Evolutionary conservation across 2,888 invertebrate species (phyloP).

Genomic region (Ormyrus labotus): DNA sequence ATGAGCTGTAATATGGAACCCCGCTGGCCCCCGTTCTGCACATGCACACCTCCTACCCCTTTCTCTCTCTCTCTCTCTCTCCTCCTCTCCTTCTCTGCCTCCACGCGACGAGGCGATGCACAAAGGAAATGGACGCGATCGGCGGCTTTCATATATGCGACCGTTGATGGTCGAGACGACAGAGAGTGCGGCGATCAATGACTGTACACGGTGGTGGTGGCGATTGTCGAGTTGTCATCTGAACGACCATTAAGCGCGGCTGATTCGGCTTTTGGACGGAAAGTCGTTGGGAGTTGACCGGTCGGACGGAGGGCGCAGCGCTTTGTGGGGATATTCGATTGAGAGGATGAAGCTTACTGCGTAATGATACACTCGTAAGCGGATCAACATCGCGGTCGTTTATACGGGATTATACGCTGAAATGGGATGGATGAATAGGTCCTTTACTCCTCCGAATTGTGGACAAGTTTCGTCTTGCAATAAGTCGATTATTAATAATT

Average conservation of each 20-base stretch:
- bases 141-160: background rate
- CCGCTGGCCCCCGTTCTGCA: slow-evolving; percentile 67
- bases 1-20: slow-evolving; percentile 75
- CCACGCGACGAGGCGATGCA: background rate
- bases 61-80: slow-evolving; percentile 42
- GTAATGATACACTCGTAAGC: too few species aligned
- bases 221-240: background rate
- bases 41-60: slow-evolving; percentile 54
- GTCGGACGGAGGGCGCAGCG: too few species aligned
- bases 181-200: background rate
- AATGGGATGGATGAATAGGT: too few species aligned
- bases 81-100: slow-evolving; percentile 48
- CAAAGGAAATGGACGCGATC: background rate
- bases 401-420: too few species aligned
- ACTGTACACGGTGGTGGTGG: background rate
- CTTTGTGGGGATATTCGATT: too few species aligned
- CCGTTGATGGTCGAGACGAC: slow-evolving; percentile 3
- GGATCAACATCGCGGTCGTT: too few species aligned
- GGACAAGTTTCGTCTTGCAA: too few species aligned
- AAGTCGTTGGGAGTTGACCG: too few species aligned
- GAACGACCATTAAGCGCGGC: background rate
- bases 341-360: too few species aligned
- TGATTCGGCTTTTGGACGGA: too few species aligned
- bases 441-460: too few species aligned
- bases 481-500: too few species aligned